Conservation (phyloP, 2,797 vertebrate genomes). For the Leptodactylus fallax region DNA sequence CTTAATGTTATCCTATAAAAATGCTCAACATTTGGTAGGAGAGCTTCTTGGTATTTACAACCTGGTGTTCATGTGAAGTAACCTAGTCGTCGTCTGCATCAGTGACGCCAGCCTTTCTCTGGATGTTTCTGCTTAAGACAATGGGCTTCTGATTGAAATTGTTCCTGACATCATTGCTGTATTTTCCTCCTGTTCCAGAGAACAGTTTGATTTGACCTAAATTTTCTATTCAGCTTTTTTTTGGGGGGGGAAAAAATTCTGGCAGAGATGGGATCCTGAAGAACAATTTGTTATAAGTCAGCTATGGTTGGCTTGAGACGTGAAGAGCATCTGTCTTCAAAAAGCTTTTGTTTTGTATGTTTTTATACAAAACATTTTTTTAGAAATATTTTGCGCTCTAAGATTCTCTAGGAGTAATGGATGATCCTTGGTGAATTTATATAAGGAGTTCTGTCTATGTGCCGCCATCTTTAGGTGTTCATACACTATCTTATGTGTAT, state of each 20-base stretch:
- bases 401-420: too few relatives aligned
- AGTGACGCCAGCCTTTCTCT: neutral
- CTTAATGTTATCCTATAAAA: neutral
- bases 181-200: slow-evolving; percentile 22
- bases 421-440: too few relatives aligned
- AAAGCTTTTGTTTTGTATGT: neutral
- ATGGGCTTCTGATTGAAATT: slow-evolving; percentile 56
- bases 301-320: neutral
- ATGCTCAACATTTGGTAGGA: neutral
- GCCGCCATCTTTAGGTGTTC: too few relatives aligned
- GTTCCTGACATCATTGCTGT: slow-evolving; percentile 38
- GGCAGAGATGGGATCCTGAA: neutral
- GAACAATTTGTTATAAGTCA: neutral
- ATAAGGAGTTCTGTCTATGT: neutral
- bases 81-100: neutral
- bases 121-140: slow-evolving; percentile 29
- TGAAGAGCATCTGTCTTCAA: neutral
- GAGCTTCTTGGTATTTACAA: neutral
- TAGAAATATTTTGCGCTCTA: neutral
- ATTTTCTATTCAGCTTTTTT: slow-evolving; percentile 54
- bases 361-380: neutral
- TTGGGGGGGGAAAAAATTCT: neutral
- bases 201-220: slow-evolving; percentile 47
- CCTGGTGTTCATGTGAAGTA: neutral
- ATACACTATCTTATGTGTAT: too few relatives aligned